Evolutionary conservation across 2,888 invertebrate genomes (phyloP).

Genomic region (Chrysodeixis includens): DNA sequence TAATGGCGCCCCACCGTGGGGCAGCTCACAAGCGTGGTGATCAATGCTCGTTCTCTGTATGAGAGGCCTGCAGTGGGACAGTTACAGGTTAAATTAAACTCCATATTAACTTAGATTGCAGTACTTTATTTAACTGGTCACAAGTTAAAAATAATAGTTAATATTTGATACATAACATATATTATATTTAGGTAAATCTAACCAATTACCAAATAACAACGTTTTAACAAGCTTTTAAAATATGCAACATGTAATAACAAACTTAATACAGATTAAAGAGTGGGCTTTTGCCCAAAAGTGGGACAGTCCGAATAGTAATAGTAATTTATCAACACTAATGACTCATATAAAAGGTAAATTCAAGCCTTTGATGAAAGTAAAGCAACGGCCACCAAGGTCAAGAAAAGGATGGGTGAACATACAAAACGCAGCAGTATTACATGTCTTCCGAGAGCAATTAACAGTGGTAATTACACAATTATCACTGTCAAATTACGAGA

Average conservation of each 20-base stretch:
- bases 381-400: not conserved
- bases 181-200: not conserved
- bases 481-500: too few species aligned
- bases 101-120: not conserved
- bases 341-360: too few species aligned
- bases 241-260: not conserved
- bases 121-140: not conserved
- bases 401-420: not conserved
- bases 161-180: slow-evolving; percentile 1
- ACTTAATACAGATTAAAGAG: too few species aligned
- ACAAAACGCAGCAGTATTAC: not conserved
- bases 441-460: not conserved
- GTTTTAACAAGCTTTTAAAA: not conserved
- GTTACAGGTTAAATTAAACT: slow-evolving; percentile 1
- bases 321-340: too few species aligned
- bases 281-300: too few species aligned
- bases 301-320: too few species aligned
- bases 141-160: slow-evolving; percentile 4
- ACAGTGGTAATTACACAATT: too few species aligned
- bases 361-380: not conserved
- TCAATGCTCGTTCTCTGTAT: too few species aligned
- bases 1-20: not conserved
- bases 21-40: not conserved
- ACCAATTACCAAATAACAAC: not conserved
- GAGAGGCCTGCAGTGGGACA: not conserved